A percentile compares a stretch with the other conserved stretches of the same genome.
Conservation (phyloP, 2,113 vertebrate genomes). For the Sterna hirundo region DNA sequence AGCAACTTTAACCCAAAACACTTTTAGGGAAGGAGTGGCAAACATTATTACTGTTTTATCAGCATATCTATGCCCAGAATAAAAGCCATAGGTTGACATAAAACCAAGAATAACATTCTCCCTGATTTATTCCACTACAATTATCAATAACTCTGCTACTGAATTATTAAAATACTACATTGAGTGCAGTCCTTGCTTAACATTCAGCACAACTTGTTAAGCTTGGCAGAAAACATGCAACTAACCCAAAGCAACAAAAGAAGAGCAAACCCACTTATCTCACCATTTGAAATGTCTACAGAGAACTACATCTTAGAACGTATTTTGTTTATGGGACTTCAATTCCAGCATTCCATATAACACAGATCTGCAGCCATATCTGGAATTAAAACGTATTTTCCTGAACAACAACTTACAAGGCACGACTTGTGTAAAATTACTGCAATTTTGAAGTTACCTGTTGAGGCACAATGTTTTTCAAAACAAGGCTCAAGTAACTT, state of each 20-base stretch:
- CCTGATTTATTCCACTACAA: neutral
- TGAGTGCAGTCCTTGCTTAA: neutral
- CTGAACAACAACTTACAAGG: neutral
- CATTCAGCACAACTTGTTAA: neutral
- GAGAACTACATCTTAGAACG: neutral
- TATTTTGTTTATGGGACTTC: neutral
- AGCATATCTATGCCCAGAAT: neutral
- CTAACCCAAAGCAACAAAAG: neutral
- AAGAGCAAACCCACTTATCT: neutral
- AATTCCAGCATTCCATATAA: neutral
- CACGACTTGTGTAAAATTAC: neutral
- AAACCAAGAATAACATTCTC: neutral
- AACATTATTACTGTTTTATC: neutral
- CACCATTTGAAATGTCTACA: neutral
- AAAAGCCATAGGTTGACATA: neutral
- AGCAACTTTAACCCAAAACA: neutral
- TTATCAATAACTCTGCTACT: neutral
- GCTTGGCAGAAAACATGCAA: rapidly evolving
- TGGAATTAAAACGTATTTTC: neutral
- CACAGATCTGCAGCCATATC: neutral
- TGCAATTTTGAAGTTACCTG: neutral
- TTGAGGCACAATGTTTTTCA: neutral
- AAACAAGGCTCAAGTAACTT: neutral
- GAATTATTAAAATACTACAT: neutral
- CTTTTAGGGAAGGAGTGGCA: neutral